These are phyloP conservation scores for Oplegnathus fasciatus DNA, from an alignment of 2,113 vertebrate species.

Conservation along the genomic window DNA sequence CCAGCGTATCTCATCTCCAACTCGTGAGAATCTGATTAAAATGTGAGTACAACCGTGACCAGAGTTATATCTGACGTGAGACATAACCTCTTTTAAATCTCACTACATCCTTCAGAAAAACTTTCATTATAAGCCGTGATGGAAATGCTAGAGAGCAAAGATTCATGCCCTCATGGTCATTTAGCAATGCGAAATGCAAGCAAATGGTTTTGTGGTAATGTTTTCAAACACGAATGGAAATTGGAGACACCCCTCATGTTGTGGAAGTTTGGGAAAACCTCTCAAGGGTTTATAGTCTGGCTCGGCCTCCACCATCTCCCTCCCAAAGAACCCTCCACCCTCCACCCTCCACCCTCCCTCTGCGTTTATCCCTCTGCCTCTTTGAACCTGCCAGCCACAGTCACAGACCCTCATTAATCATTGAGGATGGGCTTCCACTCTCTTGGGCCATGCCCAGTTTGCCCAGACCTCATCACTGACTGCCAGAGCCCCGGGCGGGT, in stretches of 20 bases:
- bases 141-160: not conserved
- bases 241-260: constrained; percentile 15
- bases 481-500: constrained; percentile 58
- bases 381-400: constrained; percentile 51
- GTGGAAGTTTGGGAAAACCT: constrained; percentile 23
- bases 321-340: not conserved
- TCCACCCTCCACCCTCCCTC: not conserved
- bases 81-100: not conserved
- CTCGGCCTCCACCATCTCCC: not conserved
- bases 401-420: constrained; percentile 68
- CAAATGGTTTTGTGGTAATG: constrained; percentile 27
- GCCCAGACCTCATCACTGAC: constrained; percentile 25
- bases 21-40: constrained; percentile 51
- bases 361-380: constrained; percentile 34
- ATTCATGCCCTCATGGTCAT: not conserved
- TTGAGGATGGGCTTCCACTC: constrained; percentile 47
- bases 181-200: constrained; percentile 23
- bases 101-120: constrained; percentile 7
- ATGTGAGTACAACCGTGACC: constrained; percentile 20
- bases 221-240: constrained; percentile 54
- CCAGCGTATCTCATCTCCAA: constrained; percentile 51
- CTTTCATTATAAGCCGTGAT: not conserved
- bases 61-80: constrained; percentile 6
- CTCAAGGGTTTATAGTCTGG: not conserved
- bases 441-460: constrained; percentile 57